These are phyloP conservation scores for Acanthiza pusilla DNA, from an alignment of 2,797 vertebrate species.

Conservation along the genomic window DNA sequence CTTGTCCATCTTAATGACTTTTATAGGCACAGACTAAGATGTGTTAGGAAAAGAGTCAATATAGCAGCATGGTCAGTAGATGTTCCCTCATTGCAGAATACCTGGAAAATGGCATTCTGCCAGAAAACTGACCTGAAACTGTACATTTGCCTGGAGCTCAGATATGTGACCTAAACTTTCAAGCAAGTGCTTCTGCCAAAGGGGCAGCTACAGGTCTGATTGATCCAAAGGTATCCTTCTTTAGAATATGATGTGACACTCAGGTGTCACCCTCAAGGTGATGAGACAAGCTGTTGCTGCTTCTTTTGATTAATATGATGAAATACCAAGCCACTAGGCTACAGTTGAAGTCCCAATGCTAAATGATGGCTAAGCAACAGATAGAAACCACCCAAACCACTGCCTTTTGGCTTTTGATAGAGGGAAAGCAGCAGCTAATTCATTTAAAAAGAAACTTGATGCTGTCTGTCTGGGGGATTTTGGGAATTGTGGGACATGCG, in stretches of 20 bases:
- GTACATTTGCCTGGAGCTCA: background rate
- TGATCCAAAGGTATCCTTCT: background rate
- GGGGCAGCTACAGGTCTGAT: background rate
- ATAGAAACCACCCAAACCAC: background rate
- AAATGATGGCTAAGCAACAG: background rate
- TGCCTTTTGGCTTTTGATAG: background rate
- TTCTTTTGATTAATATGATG: background rate
- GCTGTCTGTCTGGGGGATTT: background rate
- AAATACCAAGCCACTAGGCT: background rate
- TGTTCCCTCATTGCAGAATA: background rate
- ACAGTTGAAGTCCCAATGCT: background rate
- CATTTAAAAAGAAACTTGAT: background rate
- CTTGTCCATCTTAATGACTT: background rate
- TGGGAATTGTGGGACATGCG: background rate
- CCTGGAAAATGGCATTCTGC: background rate
- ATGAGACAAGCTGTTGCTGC: background rate
- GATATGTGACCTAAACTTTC: background rate
- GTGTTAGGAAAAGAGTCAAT: background rate
- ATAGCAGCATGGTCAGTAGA: background rate
- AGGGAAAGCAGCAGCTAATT: background rate
- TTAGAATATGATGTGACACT: background rate
- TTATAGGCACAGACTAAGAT: background rate
- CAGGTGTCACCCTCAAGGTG: background rate
- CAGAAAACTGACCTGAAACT: background rate
- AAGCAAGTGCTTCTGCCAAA: background rate